Percentiles rank a stretch among this genome's conserved stretches.
These are phyloP conservation scores for Cirrhinus mrigala DNA, from an alignment of 2,797 vertebrate species.

Conservation along the genomic window DNA sequence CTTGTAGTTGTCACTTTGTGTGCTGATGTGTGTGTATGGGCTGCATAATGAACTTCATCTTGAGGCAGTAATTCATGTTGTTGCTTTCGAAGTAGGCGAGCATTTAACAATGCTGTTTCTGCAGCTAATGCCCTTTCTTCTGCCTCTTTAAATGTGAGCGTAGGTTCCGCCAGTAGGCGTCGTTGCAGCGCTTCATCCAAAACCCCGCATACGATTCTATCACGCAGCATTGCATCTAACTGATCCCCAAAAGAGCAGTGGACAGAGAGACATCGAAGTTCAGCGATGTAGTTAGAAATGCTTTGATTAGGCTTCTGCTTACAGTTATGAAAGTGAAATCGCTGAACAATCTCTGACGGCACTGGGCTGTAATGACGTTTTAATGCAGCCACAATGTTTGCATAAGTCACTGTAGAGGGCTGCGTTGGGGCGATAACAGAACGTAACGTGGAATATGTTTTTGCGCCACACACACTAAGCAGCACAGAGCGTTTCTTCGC, in stretches of 20 bases:
- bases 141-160: background rate
- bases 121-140: background rate
- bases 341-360: background rate
- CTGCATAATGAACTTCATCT: background rate
- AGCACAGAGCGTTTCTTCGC: no score
- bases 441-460: no score
- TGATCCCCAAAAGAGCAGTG: slow-evolving; percentile 19
- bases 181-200: background rate
- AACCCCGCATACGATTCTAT: background rate
- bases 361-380: no score
- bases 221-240: background rate
- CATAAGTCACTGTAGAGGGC: no score
- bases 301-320: slow-evolving; percentile 16
- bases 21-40: background rate
- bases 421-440: no score
- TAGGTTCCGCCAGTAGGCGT: background rate
- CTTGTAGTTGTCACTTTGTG: background rate
- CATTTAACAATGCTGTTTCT: background rate
- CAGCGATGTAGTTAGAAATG: slow-evolving; percentile 7
- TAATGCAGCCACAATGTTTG: no score
- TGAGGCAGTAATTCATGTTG: background rate
- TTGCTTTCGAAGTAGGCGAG: background rate
- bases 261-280: background rate
- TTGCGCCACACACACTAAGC: no score
- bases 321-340: slow-evolving; percentile 24